A percentile compares a stretch with the other conserved stretches of the same genome.
These are phyloP conservation scores for Atta texana DNA, from an alignment of 1,140 invertebrate genomes.

Conservation along the genomic window DNA sequence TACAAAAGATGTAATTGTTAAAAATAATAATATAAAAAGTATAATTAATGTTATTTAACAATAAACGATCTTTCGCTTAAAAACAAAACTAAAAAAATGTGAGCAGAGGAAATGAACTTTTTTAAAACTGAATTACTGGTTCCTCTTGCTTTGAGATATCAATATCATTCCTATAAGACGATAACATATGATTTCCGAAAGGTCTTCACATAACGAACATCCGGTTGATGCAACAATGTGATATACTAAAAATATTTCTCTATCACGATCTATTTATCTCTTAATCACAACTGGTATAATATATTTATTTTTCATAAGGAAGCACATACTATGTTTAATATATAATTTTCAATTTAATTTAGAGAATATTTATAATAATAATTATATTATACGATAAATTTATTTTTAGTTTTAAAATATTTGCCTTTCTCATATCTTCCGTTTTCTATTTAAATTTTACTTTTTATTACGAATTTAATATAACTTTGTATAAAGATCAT, in stretches of 20 bases:
- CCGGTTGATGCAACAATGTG: conserved; percentile 33
- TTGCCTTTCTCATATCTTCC: background rate
- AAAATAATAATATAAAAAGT: background rate
- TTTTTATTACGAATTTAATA: background rate
- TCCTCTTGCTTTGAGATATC: conserved; percentile 6
- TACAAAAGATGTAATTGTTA: conserved; percentile 5
- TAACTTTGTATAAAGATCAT: background rate
- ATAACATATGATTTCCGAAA: conserved; percentile 1
- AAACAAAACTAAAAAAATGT: background rate
- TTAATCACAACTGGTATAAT: background rate
- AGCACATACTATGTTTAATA: background rate
- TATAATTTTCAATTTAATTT: background rate
- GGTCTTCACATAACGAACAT: background rate
- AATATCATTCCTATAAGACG: conserved; percentile 7
- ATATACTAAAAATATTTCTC: conserved; percentile 14
- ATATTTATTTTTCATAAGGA: background rate
- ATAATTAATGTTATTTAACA: too few relatives aligned
- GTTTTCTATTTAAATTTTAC: background rate
- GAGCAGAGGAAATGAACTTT: background rate
- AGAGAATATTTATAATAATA: background rate
- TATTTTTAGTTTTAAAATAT: background rate
- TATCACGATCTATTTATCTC: background rate
- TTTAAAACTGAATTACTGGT: background rate
- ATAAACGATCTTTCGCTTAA: background rate
- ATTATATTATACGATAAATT: background rate